phyloP scores from a whole-genome alignment of 2,888 invertebrate species.

The Andricus curvator region DNA sequence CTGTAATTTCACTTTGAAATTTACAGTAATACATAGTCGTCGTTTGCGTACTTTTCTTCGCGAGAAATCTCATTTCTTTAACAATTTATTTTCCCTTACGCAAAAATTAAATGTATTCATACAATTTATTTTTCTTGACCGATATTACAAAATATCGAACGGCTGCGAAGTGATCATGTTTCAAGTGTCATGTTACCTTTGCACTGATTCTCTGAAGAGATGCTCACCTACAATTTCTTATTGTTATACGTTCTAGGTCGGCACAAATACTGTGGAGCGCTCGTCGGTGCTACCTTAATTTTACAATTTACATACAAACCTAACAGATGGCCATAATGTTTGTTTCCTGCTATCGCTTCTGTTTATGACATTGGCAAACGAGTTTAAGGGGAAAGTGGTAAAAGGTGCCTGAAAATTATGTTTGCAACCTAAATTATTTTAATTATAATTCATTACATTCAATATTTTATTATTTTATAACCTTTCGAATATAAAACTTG shows the following conservation, averaged over 20 bases:
- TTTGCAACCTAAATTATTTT: background rate
- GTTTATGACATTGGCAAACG: slow-evolving; percentile 8
- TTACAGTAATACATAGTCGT: slow-evolving; percentile 43
- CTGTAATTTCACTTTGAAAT: slow-evolving; percentile 29
- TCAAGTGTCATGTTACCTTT: slow-evolving; percentile 6
- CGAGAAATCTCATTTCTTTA: slow-evolving; percentile 45
- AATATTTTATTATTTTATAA: background rate
- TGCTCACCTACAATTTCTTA: slow-evolving; percentile 24
- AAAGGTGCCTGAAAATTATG: background rate
- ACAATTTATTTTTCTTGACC: slow-evolving; percentile 25
- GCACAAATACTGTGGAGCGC: slow-evolving; percentile 10
- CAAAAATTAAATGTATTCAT: slow-evolving; percentile 33
- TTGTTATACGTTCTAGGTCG: slow-evolving; percentile 6
- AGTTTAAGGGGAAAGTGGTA: slow-evolving; percentile 26
- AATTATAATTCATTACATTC: background rate
- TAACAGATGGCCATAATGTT: slow-evolving; percentile 15
- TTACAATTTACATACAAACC: slow-evolving; percentile 28
- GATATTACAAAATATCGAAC: slow-evolving; percentile 36
- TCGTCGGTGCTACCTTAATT: slow-evolving; percentile 6
- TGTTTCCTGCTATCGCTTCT: background rate
- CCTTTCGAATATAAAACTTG: background rate
- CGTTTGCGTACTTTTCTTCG: slow-evolving; percentile 37
- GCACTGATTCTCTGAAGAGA: slow-evolving; percentile 5
- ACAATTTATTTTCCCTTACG: slow-evolving; percentile 8
- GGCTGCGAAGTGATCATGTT: slow-evolving; percentile 25